Evolutionary conservation across 2,113 vertebrate genomes (phyloP), one percentile per base, ranked within the genome.

Genomic region (Onychorhynchus coronatus): DNA sequence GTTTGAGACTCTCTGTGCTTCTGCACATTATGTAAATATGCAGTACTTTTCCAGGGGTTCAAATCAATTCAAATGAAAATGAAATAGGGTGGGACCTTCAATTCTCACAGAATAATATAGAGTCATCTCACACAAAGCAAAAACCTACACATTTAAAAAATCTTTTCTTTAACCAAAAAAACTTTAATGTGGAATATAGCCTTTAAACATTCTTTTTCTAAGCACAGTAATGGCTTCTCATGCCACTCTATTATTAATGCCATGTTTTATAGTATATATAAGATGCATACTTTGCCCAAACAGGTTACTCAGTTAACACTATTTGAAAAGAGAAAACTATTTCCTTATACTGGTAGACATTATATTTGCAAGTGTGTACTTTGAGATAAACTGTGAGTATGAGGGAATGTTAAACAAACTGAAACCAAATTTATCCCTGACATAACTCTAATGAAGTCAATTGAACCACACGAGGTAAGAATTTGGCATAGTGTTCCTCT

Each of bases 1-100:
- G 93, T 95, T 79, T 93, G 89, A 94, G 77, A 94, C 87, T 95
- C 95, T n/a, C 56, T 74, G 84, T 95, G 96, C 90, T 97, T 95
- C 93, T 96, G 96, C 95, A 52, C 81, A 85, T 85, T 93, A 91
- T 52, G 75, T 67, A 94, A 93, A 93, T 76, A 95, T 56, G 68
- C 71, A 85, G 83, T 82, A 66, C 41, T 95, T 85, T 88, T 91
- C 90, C 90, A 96, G 77, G 76, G 73, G 80, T 85, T 94, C 88
- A 92, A 84, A 95, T 94, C 72, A 92, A 96, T 92, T 93, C 37
- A 91, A 63, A 94, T 28, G 65, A 76, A 92, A 58, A 95, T 75
- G 88, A 93, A 96, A 89, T 35, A 91, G 95, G 96, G 95, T 94
- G 95, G 95, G 76, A 92, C 88, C 89, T 94, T 94, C 62, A 71